These are phyloP conservation scores for Rhinoderma darwinii DNA, from an alignment of 2,113 vertebrate species.

Conservation along the genomic window DNA sequence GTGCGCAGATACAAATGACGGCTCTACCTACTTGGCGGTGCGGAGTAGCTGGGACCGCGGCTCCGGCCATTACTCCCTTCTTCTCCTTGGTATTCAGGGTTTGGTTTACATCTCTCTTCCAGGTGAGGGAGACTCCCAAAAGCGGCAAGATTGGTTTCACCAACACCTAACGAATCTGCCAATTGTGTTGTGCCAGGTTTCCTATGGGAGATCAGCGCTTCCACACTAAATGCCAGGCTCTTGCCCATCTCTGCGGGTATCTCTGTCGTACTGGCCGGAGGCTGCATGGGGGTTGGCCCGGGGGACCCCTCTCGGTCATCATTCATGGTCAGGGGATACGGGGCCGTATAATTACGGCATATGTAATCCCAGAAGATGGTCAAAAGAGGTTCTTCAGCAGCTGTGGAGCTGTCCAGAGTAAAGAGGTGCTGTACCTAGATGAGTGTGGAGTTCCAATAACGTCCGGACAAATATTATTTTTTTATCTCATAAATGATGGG, in stretches of 20 bases:
- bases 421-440: neutral
- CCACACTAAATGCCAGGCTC: slow-evolving; percentile 75
- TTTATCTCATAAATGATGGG: too few species aligned
- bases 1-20: too few species aligned
- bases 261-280: slow-evolving; percentile 66
- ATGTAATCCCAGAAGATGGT: neutral
- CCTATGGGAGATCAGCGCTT: slow-evolving; percentile 76
- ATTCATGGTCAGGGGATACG: slow-evolving; percentile 78
- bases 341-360: slow-evolving; percentile 75
- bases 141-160: slow-evolving; percentile 65
- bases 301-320: slow-evolving; percentile 73
- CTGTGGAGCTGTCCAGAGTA: neutral
- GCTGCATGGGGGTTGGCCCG: slow-evolving; percentile 64
- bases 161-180: slow-evolving; percentile 51
- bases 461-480: too few species aligned
- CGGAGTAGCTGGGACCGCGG: slow-evolving; percentile 68
- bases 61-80: slow-evolving; percentile 68
- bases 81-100: slow-evolving; percentile 66
- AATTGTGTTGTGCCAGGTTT: slow-evolving; percentile 61
- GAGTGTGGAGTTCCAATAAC: too few species aligned
- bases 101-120: slow-evolving; percentile 64
- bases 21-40: slow-evolving; percentile 73
- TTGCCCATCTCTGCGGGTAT: slow-evolving; percentile 62
- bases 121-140: slow-evolving; percentile 66
- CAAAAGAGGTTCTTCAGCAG: neutral